These are phyloP conservation scores for Alfaro cultratus DNA, from an alignment of 2,797 vertebrate species.

Conservation along the genomic window DNA sequence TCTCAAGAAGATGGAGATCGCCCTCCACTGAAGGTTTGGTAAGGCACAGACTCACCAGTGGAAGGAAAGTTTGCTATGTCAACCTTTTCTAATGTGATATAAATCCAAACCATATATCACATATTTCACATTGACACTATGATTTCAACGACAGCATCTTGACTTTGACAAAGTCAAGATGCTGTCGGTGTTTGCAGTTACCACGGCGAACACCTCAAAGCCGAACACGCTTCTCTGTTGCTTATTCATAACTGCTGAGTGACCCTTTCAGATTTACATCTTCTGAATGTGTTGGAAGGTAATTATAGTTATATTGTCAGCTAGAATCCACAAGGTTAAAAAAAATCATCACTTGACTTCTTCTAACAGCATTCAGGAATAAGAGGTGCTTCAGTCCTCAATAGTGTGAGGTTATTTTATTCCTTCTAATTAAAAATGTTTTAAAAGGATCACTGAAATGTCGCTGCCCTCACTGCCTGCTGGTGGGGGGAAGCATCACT, in stretches of 20 bases:
- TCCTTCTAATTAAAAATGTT: background rate
- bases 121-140: no score
- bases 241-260: background rate
- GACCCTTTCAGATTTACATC: background rate
- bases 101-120: background rate
- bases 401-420: background rate
- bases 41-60: no score
- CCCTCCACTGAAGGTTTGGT: no score
- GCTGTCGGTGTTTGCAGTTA: background rate
- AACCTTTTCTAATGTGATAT: background rate
- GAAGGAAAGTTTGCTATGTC: no score
- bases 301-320: background rate
- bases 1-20: no score
- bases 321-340: background rate
- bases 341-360: slow-evolving; percentile 10
- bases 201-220: background rate
- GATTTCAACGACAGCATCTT: no score
- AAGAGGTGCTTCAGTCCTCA: background rate
- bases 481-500: background rate
- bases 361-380: background rate
- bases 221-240: background rate
- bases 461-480: slow-evolving; percentile 1
- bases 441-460: slow-evolving; percentile 9
- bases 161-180: background rate
- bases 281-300: background rate